phyloP scores from a whole-genome alignment of 2,113 vertebrate species.

The Archilochus colubris region DNA sequence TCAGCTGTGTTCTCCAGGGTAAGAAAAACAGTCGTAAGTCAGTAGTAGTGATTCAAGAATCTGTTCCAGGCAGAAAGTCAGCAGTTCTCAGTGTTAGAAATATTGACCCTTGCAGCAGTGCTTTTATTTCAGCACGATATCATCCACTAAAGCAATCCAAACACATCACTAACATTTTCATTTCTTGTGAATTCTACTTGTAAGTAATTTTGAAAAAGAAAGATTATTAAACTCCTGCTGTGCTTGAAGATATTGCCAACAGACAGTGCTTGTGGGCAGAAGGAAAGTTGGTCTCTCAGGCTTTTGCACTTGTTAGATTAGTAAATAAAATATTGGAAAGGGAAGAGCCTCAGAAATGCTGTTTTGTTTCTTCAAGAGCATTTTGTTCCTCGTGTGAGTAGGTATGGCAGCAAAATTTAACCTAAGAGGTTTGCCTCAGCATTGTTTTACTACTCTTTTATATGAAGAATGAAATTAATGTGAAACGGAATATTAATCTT shows the following conservation, averaged over 20 bases:
- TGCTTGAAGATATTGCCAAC: conserved; percentile 24
- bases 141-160: conserved; percentile 30
- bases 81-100: background rate
- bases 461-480: background rate
- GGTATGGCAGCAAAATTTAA: background rate
- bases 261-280: conserved; percentile 10
- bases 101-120: background rate
- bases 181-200: conserved; percentile 32
- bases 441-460: background rate
- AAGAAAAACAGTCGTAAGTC: background rate
- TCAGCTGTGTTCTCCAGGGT: background rate
- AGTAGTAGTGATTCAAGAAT: background rate
- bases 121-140: background rate
- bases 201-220: conserved; percentile 35
- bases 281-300: background rate
- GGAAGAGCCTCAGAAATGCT: background rate
- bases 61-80: conserved; percentile 14
- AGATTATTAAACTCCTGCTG: conserved; percentile 59
- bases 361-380: background rate
- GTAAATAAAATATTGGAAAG: conserved; percentile 35
- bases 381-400: background rate
- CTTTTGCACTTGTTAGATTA: conserved; percentile 29
- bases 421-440: background rate
- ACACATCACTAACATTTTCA: conserved; percentile 41
- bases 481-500: background rate